A percentile compares a stretch with the other conserved stretches of the same genome.
Conservation (phyloP, 1,140 invertebrate species). For the Stegodyphus dumicola region DNA sequence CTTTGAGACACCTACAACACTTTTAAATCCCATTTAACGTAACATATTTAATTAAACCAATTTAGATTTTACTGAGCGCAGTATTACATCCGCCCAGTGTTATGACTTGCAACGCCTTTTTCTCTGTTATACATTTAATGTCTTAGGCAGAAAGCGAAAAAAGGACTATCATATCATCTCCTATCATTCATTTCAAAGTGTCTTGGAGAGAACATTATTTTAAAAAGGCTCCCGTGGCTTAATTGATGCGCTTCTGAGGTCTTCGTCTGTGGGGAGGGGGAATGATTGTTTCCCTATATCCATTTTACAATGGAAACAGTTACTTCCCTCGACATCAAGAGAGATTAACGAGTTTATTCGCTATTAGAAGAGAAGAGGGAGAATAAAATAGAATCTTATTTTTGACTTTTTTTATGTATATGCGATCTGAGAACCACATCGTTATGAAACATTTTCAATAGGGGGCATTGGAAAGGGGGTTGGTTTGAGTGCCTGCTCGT, state of each 20-base stretch:
- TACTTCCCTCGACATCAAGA: neutral
- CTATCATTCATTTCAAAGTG: conserved; percentile 21
- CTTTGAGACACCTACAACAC: no score
- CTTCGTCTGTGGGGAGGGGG: conserved; percentile 8
- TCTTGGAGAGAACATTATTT: neutral
- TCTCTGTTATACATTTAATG: conserved; percentile 4
- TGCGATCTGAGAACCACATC: no score
- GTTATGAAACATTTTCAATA: no score
- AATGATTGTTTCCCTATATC: neutral
- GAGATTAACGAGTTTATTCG: conserved; percentile 22
- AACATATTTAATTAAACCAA: no score
- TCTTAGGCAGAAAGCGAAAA: conserved; percentile 6
- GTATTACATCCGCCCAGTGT: no score
- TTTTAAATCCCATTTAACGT: no score
- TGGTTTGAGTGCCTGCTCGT: no score
- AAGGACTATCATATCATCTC: conserved; percentile 18
- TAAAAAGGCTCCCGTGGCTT: conserved; percentile 23
- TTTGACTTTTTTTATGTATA: neutral
- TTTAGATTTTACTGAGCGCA: no score
- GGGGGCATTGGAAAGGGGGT: no score
- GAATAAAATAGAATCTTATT: conserved; percentile 15
- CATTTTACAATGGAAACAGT: conserved; percentile 3
- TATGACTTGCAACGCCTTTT: neutral
- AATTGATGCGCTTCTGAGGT: conserved; percentile 16
- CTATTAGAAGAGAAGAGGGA: conserved; percentile 11